Evolutionary conservation across 2,888 invertebrate species (phyloP).

Genomic region (Heliconius aoede): DNA sequence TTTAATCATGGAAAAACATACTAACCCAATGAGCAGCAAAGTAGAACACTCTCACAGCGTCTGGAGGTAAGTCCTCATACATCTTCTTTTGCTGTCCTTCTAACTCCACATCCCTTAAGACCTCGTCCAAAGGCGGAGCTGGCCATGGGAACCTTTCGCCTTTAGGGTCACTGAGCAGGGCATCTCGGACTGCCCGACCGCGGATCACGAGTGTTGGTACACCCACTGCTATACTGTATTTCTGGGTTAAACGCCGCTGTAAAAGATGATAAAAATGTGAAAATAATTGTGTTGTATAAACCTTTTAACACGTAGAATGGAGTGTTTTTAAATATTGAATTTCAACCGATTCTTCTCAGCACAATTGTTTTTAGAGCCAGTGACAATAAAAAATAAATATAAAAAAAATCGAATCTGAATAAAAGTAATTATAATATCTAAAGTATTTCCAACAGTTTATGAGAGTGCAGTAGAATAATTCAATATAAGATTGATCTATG

Average conservation of each 20-base stretch:
- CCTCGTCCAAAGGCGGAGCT: conserved; percentile 86
- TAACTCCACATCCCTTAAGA: conserved; percentile 77
- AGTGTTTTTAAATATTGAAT: background rate
- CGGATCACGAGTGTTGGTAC: conserved; percentile 90
- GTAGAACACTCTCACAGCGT: conserved; percentile 89
- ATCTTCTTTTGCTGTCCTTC: conserved; percentile 71
- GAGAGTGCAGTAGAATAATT: background rate
- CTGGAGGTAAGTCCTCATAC: conserved; percentile 85
- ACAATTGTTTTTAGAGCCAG: no score
- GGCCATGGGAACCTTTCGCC: conserved; percentile 90
- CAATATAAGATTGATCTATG: no score
- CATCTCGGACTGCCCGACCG: conserved; percentile 86
- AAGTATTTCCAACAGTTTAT: background rate
- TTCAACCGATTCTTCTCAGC: no score
- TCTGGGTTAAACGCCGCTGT: conserved; percentile 89
- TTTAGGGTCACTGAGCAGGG: conserved; percentile 87
- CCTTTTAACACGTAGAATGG: background rate
- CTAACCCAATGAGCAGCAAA: conserved; percentile 96
- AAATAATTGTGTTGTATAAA: conserved; percentile 1
- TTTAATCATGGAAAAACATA: background rate
- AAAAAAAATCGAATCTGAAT: no score
- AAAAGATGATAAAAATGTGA: conserved; percentile 49
- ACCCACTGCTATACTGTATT: conserved; percentile 89
- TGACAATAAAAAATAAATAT: no score
- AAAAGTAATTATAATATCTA: no score